Evolutionary conservation across 2,888 invertebrate species (phyloP).

Genomic region (Allophyes oxyacanthae): DNA sequence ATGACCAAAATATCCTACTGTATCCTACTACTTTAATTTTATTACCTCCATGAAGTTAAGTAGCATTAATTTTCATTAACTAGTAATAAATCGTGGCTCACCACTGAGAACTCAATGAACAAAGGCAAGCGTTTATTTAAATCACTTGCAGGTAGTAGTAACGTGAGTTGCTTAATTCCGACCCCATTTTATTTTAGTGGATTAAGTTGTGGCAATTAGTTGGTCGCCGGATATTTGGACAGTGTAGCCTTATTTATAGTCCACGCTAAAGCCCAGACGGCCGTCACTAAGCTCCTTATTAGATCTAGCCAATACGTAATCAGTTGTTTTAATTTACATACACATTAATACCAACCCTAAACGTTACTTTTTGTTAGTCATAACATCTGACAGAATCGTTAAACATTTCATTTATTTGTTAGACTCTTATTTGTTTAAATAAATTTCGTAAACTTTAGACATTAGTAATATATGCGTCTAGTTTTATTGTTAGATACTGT

Average conservation of each 20-base stretch:
- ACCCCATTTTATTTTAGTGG: slow-evolving; percentile 78
- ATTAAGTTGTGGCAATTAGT: slow-evolving; percentile 80
- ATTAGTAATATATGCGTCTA: not conserved
- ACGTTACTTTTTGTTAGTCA: slow-evolving; percentile 12
- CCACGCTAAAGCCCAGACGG: slow-evolving; percentile 65
- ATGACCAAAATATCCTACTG: no score
- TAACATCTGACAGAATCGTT: slow-evolving; percentile 17
- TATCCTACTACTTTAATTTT: not conserved
- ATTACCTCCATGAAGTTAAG: slow-evolving; percentile 1
- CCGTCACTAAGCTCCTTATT: slow-evolving; percentile 69
- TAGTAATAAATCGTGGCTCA: slow-evolving; percentile 43
- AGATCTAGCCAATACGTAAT: slow-evolving; percentile 64
- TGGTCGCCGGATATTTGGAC: slow-evolving; percentile 75
- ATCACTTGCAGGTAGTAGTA: slow-evolving; percentile 59
- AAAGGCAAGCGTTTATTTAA: slow-evolving; percentile 58
- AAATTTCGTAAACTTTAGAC: slow-evolving; percentile 4
- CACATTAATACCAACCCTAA: slow-evolving; percentile 36
- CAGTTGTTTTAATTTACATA: slow-evolving; percentile 62
- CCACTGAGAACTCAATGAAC: slow-evolving; percentile 51
- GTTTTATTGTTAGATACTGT: not conserved
- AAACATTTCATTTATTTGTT: not conserved
- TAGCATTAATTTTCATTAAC: slow-evolving; percentile 48
- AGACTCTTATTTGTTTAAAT: not conserved
- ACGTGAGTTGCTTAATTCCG: slow-evolving; percentile 58
- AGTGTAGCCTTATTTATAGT: slow-evolving; percentile 76